Percentiles rank a stretch among this genome's conserved stretches.
Evolutionary conservation across 37 sponge, comb jelly and placozoan species (phyloP).

Genomic region (Chondrilla cf. caribensis): DNA sequence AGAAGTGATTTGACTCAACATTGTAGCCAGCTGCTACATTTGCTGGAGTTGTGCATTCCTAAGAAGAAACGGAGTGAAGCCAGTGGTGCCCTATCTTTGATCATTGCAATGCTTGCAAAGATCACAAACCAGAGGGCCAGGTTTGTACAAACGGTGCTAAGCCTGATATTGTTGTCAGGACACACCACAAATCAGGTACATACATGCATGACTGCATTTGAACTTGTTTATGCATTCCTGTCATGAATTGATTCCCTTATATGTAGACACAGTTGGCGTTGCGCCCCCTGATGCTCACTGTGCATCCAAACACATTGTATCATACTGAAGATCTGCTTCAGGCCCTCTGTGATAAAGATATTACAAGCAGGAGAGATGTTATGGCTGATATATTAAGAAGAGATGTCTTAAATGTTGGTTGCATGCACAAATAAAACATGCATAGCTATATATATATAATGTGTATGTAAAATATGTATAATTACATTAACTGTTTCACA

Average conservation of each 20-base stretch:
- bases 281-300: constrained; percentile 11
- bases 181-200: background rate
- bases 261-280: constrained; percentile 6
- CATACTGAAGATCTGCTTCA: background rate
- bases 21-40: background rate
- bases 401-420: constrained; percentile 2
- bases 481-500: background rate
- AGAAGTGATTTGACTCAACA: background rate
- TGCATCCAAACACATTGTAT: constrained; percentile 1
- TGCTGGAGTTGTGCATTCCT: constrained; percentile 1
- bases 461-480: background rate
- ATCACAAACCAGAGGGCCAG: constrained; percentile 3
- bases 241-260: background rate
- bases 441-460: background rate
- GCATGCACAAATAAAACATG: background rate
- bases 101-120: constrained; percentile 22
- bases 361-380: constrained; percentile 3
- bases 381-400: constrained; percentile 17
- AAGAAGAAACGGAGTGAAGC: constrained; percentile 1
- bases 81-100: constrained; percentile 9
- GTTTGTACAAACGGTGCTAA: constrained; percentile 12
- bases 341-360: background rate
- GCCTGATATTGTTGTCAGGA: constrained; percentile 13
- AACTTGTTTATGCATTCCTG: background rate
- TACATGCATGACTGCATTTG: background rate